Conservation (phyloP, 2,113 vertebrate species). For the Oncorhynchus gorbuscha region DNA sequence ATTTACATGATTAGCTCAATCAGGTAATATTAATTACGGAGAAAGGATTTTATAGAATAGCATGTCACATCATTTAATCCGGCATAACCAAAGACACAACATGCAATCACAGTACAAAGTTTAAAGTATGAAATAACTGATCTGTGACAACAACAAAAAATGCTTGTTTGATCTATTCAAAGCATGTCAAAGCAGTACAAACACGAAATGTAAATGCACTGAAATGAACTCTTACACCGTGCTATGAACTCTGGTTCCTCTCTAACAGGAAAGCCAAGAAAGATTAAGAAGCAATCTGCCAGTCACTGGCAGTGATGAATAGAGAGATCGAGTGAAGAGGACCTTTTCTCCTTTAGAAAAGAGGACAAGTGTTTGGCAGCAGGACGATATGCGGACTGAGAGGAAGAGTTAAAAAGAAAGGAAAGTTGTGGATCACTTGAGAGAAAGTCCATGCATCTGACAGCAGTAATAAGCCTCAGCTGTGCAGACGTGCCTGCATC, state of each 20-base stretch:
- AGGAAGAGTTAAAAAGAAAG: conserved; percentile 25
- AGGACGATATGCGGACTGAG: not conserved
- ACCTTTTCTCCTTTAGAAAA: not conserved
- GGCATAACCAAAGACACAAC: no score
- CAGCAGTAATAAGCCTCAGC: conserved; percentile 54
- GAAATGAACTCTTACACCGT: not conserved
- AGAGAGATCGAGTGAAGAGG: conserved; percentile 5
- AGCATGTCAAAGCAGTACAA: no score
- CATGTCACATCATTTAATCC: no score
- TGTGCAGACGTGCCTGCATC: conserved; percentile 31
- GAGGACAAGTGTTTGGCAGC: not conserved
- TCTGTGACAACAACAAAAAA: no score
- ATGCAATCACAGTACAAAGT: no score
- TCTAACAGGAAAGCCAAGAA: not conserved
- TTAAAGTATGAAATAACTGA: no score
- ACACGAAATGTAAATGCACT: no score
- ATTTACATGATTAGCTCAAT: no score
- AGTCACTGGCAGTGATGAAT: conserved; percentile 13
- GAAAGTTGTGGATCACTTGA: conserved; percentile 35
- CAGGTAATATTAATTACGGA: no score
- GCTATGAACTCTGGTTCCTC: not conserved
- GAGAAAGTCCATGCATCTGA: conserved; percentile 46
- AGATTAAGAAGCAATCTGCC: not conserved
- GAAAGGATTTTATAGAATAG: no score
- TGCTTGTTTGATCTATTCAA: no score